These are phyloP conservation scores for Orthosia incerta DNA, from an alignment of 2,888 invertebrate species.

Conservation along the genomic window DNA sequence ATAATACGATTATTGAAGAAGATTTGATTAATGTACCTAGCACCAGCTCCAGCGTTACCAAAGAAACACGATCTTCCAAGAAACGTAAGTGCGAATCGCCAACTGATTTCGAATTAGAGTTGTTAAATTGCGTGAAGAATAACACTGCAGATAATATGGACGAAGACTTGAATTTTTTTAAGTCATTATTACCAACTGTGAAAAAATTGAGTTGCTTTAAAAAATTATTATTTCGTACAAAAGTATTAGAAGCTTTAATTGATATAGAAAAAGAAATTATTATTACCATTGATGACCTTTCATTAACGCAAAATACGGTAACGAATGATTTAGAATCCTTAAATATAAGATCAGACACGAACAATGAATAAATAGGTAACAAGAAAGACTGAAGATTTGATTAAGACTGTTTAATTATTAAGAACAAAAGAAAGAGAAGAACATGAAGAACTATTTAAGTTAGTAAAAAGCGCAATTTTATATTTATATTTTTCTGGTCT, in stretches of 20 bases:
- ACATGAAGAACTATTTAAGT: constrained; percentile 62
- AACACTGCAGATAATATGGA: constrained; percentile 59
- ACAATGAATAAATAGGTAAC: constrained; percentile 50
- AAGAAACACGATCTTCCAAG: constrained; percentile 57
- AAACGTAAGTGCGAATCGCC: constrained; percentile 62
- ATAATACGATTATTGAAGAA: constrained; percentile 37
- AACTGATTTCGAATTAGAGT: constrained; percentile 61
- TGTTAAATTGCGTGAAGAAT: constrained; percentile 60
- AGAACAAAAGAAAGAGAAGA: constrained; percentile 62
- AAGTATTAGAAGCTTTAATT: constrained; percentile 61
- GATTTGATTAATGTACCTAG: constrained; percentile 41
- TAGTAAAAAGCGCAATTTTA: constrained; percentile 62
- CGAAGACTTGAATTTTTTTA: constrained; percentile 64
- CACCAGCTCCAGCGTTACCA: constrained; percentile 43
- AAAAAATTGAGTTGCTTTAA: constrained; percentile 60
- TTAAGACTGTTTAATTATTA: constrained; percentile 63
- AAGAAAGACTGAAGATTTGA: constrained; percentile 57
- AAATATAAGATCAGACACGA: constrained; percentile 58
- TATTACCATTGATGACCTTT: constrained; percentile 62
- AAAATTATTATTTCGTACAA: constrained; percentile 63
- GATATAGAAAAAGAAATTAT: constrained; percentile 62
- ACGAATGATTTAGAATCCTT: constrained; percentile 60
- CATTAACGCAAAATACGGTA: constrained; percentile 62
- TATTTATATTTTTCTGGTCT: constrained; percentile 61
- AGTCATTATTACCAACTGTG: constrained; percentile 59